phyloP scores from a whole-genome alignment of 2,888 invertebrate genomes.

The Agonopterix alstromeriana region DNA sequence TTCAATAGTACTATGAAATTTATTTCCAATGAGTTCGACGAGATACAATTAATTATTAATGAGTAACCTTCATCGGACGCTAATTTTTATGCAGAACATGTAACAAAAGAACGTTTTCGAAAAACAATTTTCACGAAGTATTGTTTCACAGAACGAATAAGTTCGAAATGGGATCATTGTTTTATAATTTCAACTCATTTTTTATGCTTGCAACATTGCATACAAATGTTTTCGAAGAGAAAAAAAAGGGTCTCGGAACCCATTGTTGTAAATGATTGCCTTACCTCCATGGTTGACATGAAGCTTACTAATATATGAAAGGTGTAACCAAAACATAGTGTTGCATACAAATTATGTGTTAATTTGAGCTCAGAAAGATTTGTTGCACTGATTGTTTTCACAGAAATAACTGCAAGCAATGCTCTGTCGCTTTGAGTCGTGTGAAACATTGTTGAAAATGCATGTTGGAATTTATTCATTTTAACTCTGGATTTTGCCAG shows the following conservation, averaged over 20 bases:
- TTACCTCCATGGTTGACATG: constrained; percentile 35
- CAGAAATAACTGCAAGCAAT: too few species aligned
- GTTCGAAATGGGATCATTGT: constrained; percentile 15
- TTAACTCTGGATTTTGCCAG: too few species aligned
- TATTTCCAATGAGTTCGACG: constrained; percentile 10
- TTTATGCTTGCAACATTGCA: constrained; percentile 26
- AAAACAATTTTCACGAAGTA: constrained; percentile 10
- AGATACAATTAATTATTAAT: constrained; percentile 5
- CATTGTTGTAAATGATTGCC: constrained; percentile 33
- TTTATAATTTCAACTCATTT: constrained; percentile 20
- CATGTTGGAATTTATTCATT: too few species aligned
- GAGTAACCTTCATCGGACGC: constrained; percentile 5
- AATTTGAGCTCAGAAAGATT: constrained; percentile 5
- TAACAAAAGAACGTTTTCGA: constrained; percentile 4
- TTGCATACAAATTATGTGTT: constrained; percentile 31
- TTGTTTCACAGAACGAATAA: constrained; percentile 14
- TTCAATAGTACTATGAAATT: constrained; percentile 9
- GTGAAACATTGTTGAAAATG: too few species aligned
- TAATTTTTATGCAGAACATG: constrained; percentile 13
- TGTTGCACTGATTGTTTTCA: neutral
- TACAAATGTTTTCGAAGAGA: constrained; percentile 33
- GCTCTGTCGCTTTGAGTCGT: too few species aligned
- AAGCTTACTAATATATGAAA: constrained; percentile 19
- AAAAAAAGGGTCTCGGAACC: constrained; percentile 21
- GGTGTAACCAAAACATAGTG: constrained; percentile 13